These are phyloP conservation scores for Cydia fagiglandana DNA, from an alignment of 1,140 invertebrate species.

Conservation along the genomic window DNA sequence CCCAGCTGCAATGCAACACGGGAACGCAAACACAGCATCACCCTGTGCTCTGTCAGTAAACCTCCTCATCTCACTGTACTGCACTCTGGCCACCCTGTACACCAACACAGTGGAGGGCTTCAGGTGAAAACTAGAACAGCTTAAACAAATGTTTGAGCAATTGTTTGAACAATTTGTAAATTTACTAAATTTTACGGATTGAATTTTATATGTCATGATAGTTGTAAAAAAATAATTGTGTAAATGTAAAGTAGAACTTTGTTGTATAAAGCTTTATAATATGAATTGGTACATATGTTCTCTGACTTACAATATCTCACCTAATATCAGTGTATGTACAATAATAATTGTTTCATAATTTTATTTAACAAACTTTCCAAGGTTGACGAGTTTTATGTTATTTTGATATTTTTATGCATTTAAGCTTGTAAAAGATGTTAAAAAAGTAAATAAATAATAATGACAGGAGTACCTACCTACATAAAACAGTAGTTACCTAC, in stretches of 20 bases:
- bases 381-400: too few relatives aligned
- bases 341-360: background rate
- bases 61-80: constrained; percentile 74
- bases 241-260: constrained; percentile 39
- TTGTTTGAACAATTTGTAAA: constrained; percentile 32
- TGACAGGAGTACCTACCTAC: too few relatives aligned
- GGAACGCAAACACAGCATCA: constrained; percentile 78
- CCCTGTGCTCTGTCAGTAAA: constrained; percentile 74
- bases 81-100: constrained; percentile 73
- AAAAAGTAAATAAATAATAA: too few relatives aligned
- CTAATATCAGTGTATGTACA: background rate
- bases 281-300: background rate
- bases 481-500: too few relatives aligned
- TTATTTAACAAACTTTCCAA: background rate
- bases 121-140: constrained; percentile 73
- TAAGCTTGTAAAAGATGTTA: too few relatives aligned
- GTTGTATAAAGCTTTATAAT: constrained; percentile 1
- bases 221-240: constrained; percentile 16
- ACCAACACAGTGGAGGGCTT: constrained; percentile 70
- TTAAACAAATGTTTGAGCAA: constrained; percentile 38
- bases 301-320: background rate
- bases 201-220: constrained; percentile 37
- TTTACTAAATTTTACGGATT: constrained; percentile 33
- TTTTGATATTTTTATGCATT: too few relatives aligned
- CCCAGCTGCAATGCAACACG: constrained; percentile 92